Evolutionary conservation across 1,140 invertebrate genomes (phyloP).

Genomic region (Zaprionus capensis): DNA sequence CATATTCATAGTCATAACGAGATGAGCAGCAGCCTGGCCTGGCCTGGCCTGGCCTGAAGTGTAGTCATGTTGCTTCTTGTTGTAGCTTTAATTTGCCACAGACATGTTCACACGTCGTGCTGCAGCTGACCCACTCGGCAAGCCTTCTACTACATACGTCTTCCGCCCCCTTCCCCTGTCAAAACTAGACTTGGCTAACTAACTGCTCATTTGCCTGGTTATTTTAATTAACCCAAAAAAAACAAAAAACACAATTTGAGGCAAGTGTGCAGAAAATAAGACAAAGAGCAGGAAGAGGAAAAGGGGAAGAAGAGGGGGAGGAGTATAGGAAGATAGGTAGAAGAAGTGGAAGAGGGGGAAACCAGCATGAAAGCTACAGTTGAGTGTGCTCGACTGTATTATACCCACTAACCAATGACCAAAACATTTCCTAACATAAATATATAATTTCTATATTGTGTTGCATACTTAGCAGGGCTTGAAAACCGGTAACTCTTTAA

Average conservation of each 20-base stretch:
- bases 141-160: neutral
- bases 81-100: constrained; percentile 45
- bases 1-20: constrained; percentile 74
- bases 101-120: constrained; percentile 49
- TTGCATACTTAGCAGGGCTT: too few relatives aligned
- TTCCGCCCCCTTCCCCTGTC: neutral
- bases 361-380: too few relatives aligned
- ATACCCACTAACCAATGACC: too few relatives aligned
- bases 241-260: constrained; percentile 41
- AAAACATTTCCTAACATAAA: too few relatives aligned
- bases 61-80: neutral
- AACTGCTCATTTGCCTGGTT: constrained; percentile 73
- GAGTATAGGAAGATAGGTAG: neutral
- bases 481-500: too few relatives aligned
- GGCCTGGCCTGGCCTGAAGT: neutral
- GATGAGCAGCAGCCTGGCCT: constrained; percentile 6
- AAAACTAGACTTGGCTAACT: constrained; percentile 25
- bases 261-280: constrained; percentile 47
- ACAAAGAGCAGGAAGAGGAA: neutral
- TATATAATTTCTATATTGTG: too few relatives aligned
- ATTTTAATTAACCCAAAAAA: constrained; percentile 72
- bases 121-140: constrained; percentile 42
- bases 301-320: neutral
- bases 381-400: too few relatives aligned
- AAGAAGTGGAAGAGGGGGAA: constrained; percentile 1